Base-by-base conservation (phyloP, 2,797 vertebrate species). In the Chlorospingus semifuscus region DNA sequence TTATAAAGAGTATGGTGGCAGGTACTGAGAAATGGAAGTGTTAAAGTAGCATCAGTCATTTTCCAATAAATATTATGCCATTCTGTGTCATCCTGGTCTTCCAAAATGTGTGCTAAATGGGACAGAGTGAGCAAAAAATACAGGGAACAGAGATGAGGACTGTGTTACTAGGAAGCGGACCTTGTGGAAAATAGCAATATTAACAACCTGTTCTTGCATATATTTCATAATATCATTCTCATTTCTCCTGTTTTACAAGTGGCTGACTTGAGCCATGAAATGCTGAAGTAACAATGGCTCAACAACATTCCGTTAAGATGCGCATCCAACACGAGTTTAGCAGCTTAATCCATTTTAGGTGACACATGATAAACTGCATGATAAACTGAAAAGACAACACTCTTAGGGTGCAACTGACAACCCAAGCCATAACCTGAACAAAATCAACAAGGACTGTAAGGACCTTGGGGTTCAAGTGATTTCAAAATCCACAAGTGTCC, bases 111-210 rank as follows among this genome's bases (percentile, higher is more conserved):
- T 27, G 7, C 13, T 50, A n/a, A 76, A 65, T 52, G 26, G 27
- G 19, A 59, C 26, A 55, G 2, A 72, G 21, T 20, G 9, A 70
- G 8, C 1, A 8, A 69, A 79, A 68, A 39, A 30, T 30, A 49
- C 72, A 64, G 15, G 9, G 9, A 82, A 36, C 6, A 49, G 13
- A 3, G 2, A 92, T 41, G 14, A 82, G 2, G 21, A 75, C 7
- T 18, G 5, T 32, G 6, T 75, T 59, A 69, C 1, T n/a, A 1
- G 2, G 16, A 85, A 39, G 1, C 1, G 26, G 24, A 21, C 9
- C 15, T 70, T 34, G 60, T 3, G 19, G 30, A 59, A 90, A 89
- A 64, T 50, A 78, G 24, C 12, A 68, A 6, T 41, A 47, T 39
- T 21, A 32, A 9, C 39, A 76, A 83, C 1, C 7, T 59, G 7